Evolutionary conservation across 2,113 vertebrate genomes (phyloP), one percentile per base, ranked within the genome.

Genomic region (Ranitomeya imitator): DNA sequence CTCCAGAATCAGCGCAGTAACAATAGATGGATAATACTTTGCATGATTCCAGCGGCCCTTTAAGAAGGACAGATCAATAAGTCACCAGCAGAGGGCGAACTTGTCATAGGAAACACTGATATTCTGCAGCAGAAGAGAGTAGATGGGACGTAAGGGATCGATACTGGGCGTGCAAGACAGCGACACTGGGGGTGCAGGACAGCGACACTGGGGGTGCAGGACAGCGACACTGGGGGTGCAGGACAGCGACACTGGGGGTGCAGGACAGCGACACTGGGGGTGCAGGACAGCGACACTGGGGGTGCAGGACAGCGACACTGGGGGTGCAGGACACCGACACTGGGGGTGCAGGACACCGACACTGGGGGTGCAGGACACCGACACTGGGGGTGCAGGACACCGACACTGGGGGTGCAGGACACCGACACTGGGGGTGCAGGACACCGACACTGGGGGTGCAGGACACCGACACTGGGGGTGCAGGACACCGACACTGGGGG

Each of bases 11-110:
- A 3, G 37, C 5, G 37, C 37, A 45, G 37, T 31, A 45, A 45
- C 37, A 5, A 45, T 45, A 3, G 2, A 45, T 45, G 37, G 37
- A 45, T 45, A 4, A 45, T 5, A 45, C 37, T 3, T 5, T 45
- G 1, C 37, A 45, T 45, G 37, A 45, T 45, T 45, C 37, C 37
- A 45, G 3, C 4, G 37, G 37, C 37, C 1, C 1, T 45, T 45
- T 45, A 45, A 45, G 37, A 23, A 14, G 13, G 67, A 4, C 13
- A 31, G 14, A 12, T 55, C 77, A 6, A 55, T 6, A 21, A 1
- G 15, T 10, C 18, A 7, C 59, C 85, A 78, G 57, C 57, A 86
- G 85, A 9, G 74, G 85, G 74, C 85, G 61, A 45, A 19, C 63
- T 61, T n/a, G 7, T 45, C 19, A n/a, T 59, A 86, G 26, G 19